Conservation (phyloP, 2,888 invertebrate genomes). For the Lasioglossum calceatum region DNA sequence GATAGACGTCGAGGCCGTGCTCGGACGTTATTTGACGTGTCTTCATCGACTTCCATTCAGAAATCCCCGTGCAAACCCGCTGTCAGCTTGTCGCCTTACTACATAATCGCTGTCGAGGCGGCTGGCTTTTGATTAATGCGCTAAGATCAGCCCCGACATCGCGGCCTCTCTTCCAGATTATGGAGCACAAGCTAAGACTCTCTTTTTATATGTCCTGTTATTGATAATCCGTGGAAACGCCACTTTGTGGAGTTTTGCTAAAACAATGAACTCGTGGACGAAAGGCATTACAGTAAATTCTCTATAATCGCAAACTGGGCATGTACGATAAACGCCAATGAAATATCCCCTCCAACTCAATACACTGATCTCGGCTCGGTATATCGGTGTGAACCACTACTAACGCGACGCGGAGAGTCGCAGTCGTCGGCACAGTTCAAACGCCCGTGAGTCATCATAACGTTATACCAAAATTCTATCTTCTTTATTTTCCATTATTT, state of each 20-base stretch:
- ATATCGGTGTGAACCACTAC: no score
- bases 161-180: neutral
- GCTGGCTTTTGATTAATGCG: neutral
- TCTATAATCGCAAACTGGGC: no score
- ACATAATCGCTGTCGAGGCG: neutral
- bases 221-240: neutral
- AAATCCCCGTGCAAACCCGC: neutral
- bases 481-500: no score
- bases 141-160: neutral
- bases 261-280: no score
- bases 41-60: constrained; percentile 61
- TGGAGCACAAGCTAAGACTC: neutral
- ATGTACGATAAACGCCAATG: no score
- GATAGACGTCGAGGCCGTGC: constrained; percentile 67
- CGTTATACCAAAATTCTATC: no score
- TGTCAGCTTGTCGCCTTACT: neutral
- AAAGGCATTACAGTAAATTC: no score
- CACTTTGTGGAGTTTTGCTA: neutral
- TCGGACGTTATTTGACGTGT: constrained; percentile 55
- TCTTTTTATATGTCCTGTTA: neutral
- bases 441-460: no score
- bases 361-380: no score
- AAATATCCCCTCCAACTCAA: no score
- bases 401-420: no score
- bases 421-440: no score